Percentiles rank a stretch among this genome's conserved stretches.
phyloP scores from a whole-genome alignment of 2,888 invertebrate genomes.

The Perithous albicinctus region DNA sequence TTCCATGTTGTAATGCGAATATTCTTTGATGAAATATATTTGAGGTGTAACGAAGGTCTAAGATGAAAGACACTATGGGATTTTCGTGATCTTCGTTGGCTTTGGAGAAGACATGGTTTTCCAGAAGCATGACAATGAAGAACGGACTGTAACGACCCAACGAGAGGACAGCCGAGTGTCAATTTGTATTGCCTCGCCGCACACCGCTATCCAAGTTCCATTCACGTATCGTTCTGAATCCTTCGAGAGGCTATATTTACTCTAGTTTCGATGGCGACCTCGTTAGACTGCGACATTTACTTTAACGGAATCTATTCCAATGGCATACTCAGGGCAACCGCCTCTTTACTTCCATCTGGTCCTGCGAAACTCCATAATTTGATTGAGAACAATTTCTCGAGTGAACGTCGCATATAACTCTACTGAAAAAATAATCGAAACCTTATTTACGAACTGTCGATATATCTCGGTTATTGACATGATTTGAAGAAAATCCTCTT shows the following conservation, averaged over 20 bases:
- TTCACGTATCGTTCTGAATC: conserved; percentile 31
- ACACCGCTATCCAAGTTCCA: conserved; percentile 5
- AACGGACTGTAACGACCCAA: conserved; percentile 2
- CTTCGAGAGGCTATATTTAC: conserved; percentile 25
- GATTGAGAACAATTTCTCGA: conserved; percentile 7
- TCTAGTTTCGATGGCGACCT: conserved; percentile 42
- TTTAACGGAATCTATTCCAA: conserved; percentile 43
- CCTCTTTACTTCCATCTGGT: not conserved
- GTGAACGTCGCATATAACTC: conserved; percentile 7
- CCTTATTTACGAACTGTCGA: not conserved
- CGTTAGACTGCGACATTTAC: conserved; percentile 40
- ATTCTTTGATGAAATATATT: not conserved
- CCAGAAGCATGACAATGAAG: conserved; percentile 26
- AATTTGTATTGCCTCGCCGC: conserved; percentile 56
- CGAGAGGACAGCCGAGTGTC: conserved; percentile 36
- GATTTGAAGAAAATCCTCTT: too few species aligned
- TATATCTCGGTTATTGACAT: too few species aligned
- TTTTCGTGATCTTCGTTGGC: conserved; percentile 43
- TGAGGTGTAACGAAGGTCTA: not conserved
- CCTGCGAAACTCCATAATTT: not conserved
- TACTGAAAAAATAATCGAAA: not conserved
- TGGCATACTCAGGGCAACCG: not conserved
- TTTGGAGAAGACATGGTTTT: conserved; percentile 36
- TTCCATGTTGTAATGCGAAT: not conserved
- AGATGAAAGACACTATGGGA: conserved; percentile 19